These are phyloP conservation scores for Drosophila yakuba DNA, from an alignment of 1,140 invertebrate genomes.

Conservation along the genomic window DNA sequence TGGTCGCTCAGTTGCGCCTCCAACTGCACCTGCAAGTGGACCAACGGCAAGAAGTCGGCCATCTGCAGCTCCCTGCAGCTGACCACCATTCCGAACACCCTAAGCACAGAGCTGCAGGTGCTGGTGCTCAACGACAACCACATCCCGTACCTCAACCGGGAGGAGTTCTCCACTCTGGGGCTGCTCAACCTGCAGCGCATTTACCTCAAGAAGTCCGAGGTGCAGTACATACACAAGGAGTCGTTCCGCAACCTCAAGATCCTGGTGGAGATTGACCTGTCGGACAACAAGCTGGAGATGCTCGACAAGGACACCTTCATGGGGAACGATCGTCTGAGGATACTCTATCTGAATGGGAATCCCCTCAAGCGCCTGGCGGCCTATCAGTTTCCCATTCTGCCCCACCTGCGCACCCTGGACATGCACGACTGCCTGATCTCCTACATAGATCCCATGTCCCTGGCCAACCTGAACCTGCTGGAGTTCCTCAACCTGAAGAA, in stretches of 20 bases:
- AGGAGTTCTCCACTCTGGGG: conserved; percentile 91
- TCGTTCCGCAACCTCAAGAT: conserved; percentile 95
- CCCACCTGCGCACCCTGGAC: conserved; percentile 90
- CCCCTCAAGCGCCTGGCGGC: conserved; percentile 87
- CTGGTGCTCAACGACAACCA: conserved; percentile 92
- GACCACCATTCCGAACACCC: conserved; percentile 89
- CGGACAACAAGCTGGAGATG: conserved; percentile 89
- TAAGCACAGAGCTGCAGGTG: conserved; percentile 94
- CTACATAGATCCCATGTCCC: conserved; percentile 89
- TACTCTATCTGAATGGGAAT: conserved; percentile 90
- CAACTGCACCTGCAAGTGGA: conserved; percentile 95
- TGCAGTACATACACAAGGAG: conserved; percentile 91
- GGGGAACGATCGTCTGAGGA: conserved; percentile 90
- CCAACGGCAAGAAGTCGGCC: conserved; percentile 94
- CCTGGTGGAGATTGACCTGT: conserved; percentile 93
- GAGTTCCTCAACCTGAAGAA: conserved; percentile 90
- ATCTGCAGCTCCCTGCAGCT: conserved; percentile 91
- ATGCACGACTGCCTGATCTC: conserved; percentile 91
- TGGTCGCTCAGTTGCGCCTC: conserved; percentile 92
- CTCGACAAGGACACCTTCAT: conserved; percentile 90
- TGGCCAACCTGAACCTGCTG: conserved; percentile 88
- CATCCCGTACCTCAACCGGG: conserved; percentile 90
- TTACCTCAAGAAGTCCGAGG: conserved; percentile 90
- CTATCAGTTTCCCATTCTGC: conserved; percentile 90
- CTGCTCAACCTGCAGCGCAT: conserved; percentile 93